Base-by-base conservation (phyloP, 2,888 invertebrate genomes). In the Mythimna impura region DNA sequence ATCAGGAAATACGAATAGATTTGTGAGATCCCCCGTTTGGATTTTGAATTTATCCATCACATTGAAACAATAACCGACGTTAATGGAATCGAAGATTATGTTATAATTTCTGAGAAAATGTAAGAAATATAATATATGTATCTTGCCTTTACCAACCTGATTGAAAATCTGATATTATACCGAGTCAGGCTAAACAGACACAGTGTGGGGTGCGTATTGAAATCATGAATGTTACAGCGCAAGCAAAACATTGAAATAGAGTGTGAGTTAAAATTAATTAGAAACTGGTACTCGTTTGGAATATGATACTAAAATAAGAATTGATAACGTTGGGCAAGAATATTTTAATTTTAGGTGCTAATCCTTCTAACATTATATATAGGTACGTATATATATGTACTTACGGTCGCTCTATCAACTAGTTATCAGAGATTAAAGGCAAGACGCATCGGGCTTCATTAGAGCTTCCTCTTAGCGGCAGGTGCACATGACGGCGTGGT, bases 401-500 rank as follows among this genome's bases (percentile, higher is more conserved):
- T 50, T 52, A n/a, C n/a, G 50, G 50, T 76, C 76, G 57, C 70
- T 71, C 72, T 84, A 85, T 84, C 80, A 85, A 72, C 76, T 85
- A n/a, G n/a, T 20, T 84, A 85, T 83, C 80, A 85, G 70, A 79
- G 66, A 83, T 83, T 72, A 22, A 62, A 81, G 71, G 78, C 85
- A 84, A 88, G 85, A 91, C 84, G 88, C 87, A 88, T 82, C 82
- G 82, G 84, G 89, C 79, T 88, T 91, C 90, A 90, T 92, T 92
- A 91, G 89, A 90, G 84, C 93, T 94, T 95, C 95, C 94, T 94
- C 83, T 90, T 89, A 81, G 76, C 83, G 92, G 93, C 95, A 95
- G 95, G 95, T 95, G 95, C 93, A 88, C 89, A 89, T 87, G 86
- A 89, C 89, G 86, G 77, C 82, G 85, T 83, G 86, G 86, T 86